Percentiles rank a stretch among this genome's conserved stretches.
These are phyloP conservation scores for Xestoiulus laeticollis DNA, from an alignment of 2,888 invertebrate species.

Conservation along the genomic window DNA sequence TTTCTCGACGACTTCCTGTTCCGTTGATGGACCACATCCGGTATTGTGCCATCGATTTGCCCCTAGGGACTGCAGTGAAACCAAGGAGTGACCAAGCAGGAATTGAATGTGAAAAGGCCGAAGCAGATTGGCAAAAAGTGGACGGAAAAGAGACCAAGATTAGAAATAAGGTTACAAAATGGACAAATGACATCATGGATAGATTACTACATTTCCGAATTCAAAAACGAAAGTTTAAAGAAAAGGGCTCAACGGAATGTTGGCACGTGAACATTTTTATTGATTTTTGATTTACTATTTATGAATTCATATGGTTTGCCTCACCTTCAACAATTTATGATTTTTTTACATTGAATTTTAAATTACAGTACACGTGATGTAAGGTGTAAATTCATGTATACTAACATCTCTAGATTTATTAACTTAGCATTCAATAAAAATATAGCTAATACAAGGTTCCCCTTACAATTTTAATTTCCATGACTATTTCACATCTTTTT, in stretches of 20 bases:
- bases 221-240: not conserved
- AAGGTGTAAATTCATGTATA: too few species aligned
- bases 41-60: constrained; percentile 11
- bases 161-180: constrained; percentile 1
- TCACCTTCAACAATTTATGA: not conserved
- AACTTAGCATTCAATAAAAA: too few species aligned
- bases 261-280: not conserved
- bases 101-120: not conserved
- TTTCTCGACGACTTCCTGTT: constrained; percentile 19
- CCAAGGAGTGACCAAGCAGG: not conserved
- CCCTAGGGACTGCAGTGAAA: constrained; percentile 8
- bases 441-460: too few species aligned
- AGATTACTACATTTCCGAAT: not conserved
- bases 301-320: not conserved
- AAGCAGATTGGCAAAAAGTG: constrained; percentile 7
- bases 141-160: not conserved
- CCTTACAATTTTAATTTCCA: too few species aligned
- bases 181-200: not conserved
- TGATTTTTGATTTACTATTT: not conserved
- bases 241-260: not conserved
- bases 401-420: too few species aligned
- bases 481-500: too few species aligned
- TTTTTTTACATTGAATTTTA: not conserved
- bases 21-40: constrained; percentile 16
- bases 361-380: not conserved